Evolutionary conservation across 53 echinoderm and acorn worm species (phyloP).

Genomic region (Holothuria leucospilota): DNA sequence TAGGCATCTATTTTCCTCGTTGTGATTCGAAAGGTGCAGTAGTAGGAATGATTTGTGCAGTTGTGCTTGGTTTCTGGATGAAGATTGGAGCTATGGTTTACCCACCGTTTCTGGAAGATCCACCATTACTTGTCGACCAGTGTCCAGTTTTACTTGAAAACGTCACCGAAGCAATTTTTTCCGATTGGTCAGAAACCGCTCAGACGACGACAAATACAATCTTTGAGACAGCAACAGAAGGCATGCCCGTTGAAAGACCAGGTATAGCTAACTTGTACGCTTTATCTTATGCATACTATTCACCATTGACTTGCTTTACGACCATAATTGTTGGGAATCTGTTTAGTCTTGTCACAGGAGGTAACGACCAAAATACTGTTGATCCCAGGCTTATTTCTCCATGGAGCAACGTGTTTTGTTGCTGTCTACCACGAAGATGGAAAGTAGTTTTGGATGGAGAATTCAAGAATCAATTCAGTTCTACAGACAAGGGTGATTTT

Average conservation of each 20-base stretch:
- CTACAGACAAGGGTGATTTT: no score
- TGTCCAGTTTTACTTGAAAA: background rate
- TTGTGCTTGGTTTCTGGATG: slow-evolving; percentile 3
- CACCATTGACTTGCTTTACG: slow-evolving; percentile 60
- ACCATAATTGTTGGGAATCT: slow-evolving; percentile 63
- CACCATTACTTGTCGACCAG: slow-evolving; percentile 10
- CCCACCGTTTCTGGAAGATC: slow-evolving; percentile 28
- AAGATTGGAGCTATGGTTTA: slow-evolving; percentile 29
- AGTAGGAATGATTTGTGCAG: background rate
- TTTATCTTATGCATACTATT: slow-evolving; percentile 74
- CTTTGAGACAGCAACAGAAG: background rate
- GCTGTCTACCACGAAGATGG: slow-evolving; percentile 5
- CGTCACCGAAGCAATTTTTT: background rate
- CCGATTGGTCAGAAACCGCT: background rate
- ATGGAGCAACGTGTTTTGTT: background rate
- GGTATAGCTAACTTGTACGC: slow-evolving; percentile 62
- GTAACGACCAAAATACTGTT: background rate
- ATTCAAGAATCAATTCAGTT: no score
- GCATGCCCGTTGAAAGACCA: slow-evolving; percentile 2
- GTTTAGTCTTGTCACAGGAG: slow-evolving; percentile 63
- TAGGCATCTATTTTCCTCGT: background rate
- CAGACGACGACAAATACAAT: no score
- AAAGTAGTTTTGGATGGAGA: background rate
- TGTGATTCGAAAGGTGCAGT: slow-evolving; percentile 33
- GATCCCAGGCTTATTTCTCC: slow-evolving; percentile 4